Evolutionary conservation across 1,140 invertebrate genomes (phyloP), one percentile per base, ranked within the genome.

Genomic region (Anastrepha obliqua): DNA sequence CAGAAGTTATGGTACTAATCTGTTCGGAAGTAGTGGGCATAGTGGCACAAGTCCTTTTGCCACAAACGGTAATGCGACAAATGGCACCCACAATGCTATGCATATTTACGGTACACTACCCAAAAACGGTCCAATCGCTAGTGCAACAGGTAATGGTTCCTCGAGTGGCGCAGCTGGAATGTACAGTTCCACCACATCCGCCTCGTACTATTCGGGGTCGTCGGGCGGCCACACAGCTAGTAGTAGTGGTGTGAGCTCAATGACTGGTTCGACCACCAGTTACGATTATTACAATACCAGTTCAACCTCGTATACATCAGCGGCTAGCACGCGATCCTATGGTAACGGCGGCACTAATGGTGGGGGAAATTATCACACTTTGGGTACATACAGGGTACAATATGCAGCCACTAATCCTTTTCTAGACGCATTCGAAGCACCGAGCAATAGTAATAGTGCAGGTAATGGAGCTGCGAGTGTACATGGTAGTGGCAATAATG

Each of bases 391-490:
- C 87, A 88, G 92, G 74, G 91, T 93, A 7, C 93, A 93, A 87
- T 93, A 93, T 89, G 91, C 93, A 20, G 91, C 93, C 58, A 93
- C 93, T 15, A 93, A 93, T 90, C 93, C 93, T 86, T 93, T 93
- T 89, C 89, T 93, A 58, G 91, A 92, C 55, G 91, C 90, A 62
- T 93, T 93, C 87, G 92, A 93, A 51, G 90, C 90, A 64, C 81
- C 89, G 2, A 47, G 67, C 7, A 67, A 58, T 67, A 87, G 88
- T 88, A 89, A 88, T 88, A 88, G 89, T n/a, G 81, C 78, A 65
- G 87, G 65, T 88, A 89, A 88, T 15, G 81, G 86, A 74, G 39
- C 67, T n/a, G 20, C 47, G 51, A 39, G 3, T 86, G 87, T 86
- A 70, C 58, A 81, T 86, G 88, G 88, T 70, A 44, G 67, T 51